Base-by-base conservation (phyloP, 2,888 invertebrate species). In the Thyatira batis region DNA sequence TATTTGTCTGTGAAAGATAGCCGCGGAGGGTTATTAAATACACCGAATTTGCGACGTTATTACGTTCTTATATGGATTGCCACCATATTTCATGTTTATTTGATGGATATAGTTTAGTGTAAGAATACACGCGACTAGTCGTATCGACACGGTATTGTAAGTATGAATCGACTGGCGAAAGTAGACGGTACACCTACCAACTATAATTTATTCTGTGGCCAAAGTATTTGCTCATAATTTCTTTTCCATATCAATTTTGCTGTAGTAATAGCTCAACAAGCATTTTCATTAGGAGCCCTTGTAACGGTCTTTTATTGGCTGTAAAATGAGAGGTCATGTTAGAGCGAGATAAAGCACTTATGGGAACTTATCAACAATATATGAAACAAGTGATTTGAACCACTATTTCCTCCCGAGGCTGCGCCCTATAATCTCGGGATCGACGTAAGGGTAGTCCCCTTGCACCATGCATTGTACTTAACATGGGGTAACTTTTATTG, bases 401-500 rank as follows among this genome's bases (percentile, higher is more conserved):
- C 61, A 74, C 80, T 73, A 75, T 80, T 78, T 76, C 75, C 77
- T 79, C 70, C 70, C 72, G 61, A 65, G 66, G 71, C 74, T 76
- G 60, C 71, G 65, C 80, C 79, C 82, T 74, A 72, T 76, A 75
- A 78, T 77, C 76, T 78, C 68, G 58, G 69, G 64, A 60, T 61
- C 61, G 62, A 58, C 65, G 74, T 76, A 80, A 82, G 87, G 89
- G 90, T 82, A 82, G 71, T 78, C 87, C 90, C 89, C 87, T 84
- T 82, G 83, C 85, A 84, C 78, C 72, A 70, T 78, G 84, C 85
- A 87, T 88, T 90, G 87, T 90, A 80, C 84, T 85, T 80, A 82
- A 76, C 80, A 82, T 84, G 78, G 86, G 90, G 90, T 86, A 79
- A 89, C 84, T 85, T 90, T 90, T 87, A 90, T 82, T 84, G 76